A percentile compares a stretch with the other conserved stretches of the same genome.
phyloP scores from a whole-genome alignment of 2,888 invertebrate species.

The Onthophagus sagittarius region DNA sequence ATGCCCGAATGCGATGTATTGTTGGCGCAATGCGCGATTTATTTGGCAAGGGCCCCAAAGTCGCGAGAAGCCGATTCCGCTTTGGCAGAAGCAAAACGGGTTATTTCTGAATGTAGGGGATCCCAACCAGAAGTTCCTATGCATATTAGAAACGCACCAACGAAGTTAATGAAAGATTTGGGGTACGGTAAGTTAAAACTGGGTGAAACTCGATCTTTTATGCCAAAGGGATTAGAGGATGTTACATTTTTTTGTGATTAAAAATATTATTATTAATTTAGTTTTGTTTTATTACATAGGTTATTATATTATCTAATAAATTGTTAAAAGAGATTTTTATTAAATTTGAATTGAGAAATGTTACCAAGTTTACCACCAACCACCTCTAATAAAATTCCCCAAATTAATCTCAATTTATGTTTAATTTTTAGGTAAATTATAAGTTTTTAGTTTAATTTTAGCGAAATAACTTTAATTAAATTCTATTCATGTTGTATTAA shows the following conservation, averaged over 20 bases:
- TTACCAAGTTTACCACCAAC: no score
- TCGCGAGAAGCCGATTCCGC: slow-evolving; percentile 59
- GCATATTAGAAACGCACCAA: slow-evolving; percentile 77
- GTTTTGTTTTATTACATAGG: background rate
- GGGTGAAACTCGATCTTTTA: slow-evolving; percentile 57
- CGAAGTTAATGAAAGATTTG: slow-evolving; percentile 70
- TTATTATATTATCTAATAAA: background rate
- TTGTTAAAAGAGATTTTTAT: background rate
- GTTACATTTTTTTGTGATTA: slow-evolving; percentile 54
- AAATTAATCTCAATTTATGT: no score
- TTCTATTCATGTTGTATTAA: no score
- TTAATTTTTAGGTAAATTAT: no score
- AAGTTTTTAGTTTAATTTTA: no score
- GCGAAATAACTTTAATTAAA: no score
- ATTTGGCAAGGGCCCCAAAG: slow-evolving; percentile 74
- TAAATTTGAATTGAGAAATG: no score
- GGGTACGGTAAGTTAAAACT: slow-evolving; percentile 61
- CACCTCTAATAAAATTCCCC: no score
- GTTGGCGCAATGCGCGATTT: slow-evolving; percentile 72
- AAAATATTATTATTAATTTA: background rate
- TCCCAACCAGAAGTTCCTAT: slow-evolving; percentile 71
- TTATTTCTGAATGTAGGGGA: slow-evolving; percentile 61
- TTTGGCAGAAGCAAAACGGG: slow-evolving; percentile 54
- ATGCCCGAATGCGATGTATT: slow-evolving; percentile 79
- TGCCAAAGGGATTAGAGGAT: slow-evolving; percentile 66